A percentile compares a stretch with the other conserved stretches of the same genome.
Evolutionary conservation across 1,140 invertebrate genomes (phyloP).

Genomic region (Megathymus violae): DNA sequence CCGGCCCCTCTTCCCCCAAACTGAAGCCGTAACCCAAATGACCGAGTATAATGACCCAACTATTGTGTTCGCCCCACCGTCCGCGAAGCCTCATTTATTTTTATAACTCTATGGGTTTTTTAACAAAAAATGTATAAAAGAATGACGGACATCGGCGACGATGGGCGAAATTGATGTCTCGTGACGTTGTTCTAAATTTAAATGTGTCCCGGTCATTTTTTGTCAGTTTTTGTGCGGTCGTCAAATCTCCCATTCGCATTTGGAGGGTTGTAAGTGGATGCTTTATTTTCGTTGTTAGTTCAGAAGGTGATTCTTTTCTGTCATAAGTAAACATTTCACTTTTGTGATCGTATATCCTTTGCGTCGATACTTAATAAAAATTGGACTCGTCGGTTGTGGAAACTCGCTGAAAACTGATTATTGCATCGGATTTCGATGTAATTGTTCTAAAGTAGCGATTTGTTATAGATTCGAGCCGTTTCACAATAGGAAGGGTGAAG

Average conservation of each 20-base stretch:
- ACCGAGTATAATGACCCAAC: slow-evolving; percentile 78
- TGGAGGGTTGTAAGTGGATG: slow-evolving; percentile 28
- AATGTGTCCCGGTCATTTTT: slow-evolving; percentile 34
- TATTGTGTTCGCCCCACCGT: slow-evolving; percentile 75
- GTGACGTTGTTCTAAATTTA: slow-evolving; percentile 51
- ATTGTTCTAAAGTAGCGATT: too few relatives aligned
- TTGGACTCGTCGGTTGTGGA: too few relatives aligned
- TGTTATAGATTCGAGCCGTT: too few relatives aligned
- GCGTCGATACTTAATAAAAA: too few relatives aligned
- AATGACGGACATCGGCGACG: slow-evolving; percentile 58
- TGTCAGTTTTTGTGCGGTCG: slow-evolving; percentile 23
- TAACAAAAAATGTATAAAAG: slow-evolving; percentile 66
- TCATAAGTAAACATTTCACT: not conserved
- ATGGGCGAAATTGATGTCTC: slow-evolving; percentile 67
- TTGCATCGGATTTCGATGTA: too few relatives aligned
- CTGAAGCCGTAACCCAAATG: slow-evolving; percentile 64
- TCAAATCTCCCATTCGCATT: slow-evolving; percentile 15
- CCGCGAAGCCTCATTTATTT: slow-evolving; percentile 80
- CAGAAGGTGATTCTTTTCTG: slow-evolving; percentile 8
- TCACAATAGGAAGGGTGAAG: too few relatives aligned
- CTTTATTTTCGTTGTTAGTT: slow-evolving; percentile 18
- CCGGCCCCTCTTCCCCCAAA: slow-evolving; percentile 47
- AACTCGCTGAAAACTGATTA: too few relatives aligned
- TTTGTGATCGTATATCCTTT: not conserved
- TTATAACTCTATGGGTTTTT: slow-evolving; percentile 77